Evolutionary conservation across 1,140 invertebrate species (phyloP), one percentile per base, ranked within the genome.

Genomic region (Meloidogyne floridensis): DNA sequence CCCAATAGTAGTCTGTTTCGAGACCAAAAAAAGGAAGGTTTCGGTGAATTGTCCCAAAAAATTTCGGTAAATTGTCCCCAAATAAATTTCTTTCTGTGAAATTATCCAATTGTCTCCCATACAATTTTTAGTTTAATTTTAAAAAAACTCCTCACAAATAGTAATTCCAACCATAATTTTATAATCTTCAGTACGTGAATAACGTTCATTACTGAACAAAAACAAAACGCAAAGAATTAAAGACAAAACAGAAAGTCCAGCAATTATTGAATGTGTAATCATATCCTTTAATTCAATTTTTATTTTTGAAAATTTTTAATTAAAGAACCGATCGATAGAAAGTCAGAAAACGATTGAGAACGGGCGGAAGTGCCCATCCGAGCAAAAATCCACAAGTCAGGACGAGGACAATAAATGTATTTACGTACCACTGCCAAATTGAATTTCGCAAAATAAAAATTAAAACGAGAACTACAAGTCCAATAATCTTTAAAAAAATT

Each of bases 281-380:
- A 83, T 59, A 80, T 85, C 84, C 83, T 81, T 51, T n/a, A n/a
- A 20, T 72, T 47, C 18, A 42, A 75, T 18, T 53, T 13, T 70
- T 15, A 20, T 13, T 70, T 15, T 10, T 10, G 20, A 47, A 82
- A 82, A n/a, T 65, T 13, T 8, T 71, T 20, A 78, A 54, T 6
- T 0, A 2, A n/a, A 13, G 8, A 20, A 82, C 81, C 82, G 86
- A 85, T 42, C 81, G 86, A 54, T 85, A 73, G 47, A 86, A 85
- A 65, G 74, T 81, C 42, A 85, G 65, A 65, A 85, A 87, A 69
- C 85, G 84, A 32, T 84, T 84, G 9, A 85, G 72, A 42, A 87
- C 84, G 4, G 84, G 82, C 9, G 84, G 84, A 32, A 85, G 75
- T 9, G 85, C 84, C 84, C 84, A 85, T 13, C 84, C 84, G 10